A percentile compares a stretch with the other conserved stretches of the same genome.
phyloP scores from a whole-genome alignment of 2,888 invertebrate species.

The Troides oblongomaculatus region DNA sequence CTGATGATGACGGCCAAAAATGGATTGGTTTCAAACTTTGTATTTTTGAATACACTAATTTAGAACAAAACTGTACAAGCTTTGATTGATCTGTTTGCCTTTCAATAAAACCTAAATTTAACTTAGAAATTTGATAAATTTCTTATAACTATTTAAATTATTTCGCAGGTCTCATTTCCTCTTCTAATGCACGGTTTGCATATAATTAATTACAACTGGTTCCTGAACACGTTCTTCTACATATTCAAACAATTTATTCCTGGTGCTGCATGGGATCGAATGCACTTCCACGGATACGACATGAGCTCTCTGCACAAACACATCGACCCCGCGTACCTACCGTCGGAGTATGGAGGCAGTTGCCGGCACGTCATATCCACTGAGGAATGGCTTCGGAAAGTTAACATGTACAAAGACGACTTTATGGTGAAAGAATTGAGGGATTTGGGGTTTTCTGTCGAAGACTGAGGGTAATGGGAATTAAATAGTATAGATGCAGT shows the following conservation, averaged over 20 bases:
- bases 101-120: too few relatives aligned
- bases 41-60: too few relatives aligned
- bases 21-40: too few relatives aligned
- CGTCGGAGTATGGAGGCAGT: constrained; percentile 66
- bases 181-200: constrained; percentile 86
- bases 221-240: constrained; percentile 86
- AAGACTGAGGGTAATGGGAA: neutral
- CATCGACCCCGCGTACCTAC: constrained; percentile 60
- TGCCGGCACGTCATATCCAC: constrained; percentile 78
- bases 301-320: constrained; percentile 62
- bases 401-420: constrained; percentile 71
- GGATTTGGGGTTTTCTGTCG: constrained; percentile 78
- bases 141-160: constrained; percentile 35
- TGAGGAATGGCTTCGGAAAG: constrained; percentile 82
- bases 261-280: constrained; percentile 79
- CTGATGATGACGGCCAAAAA: too few relatives aligned
- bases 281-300: constrained; percentile 67
- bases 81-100: too few relatives aligned
- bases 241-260: constrained; percentile 88
- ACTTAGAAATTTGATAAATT: too few relatives aligned
- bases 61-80: too few relatives aligned
- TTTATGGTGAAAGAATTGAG: constrained; percentile 81
- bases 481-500: too few relatives aligned
- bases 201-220: constrained; percentile 88
- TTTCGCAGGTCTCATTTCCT: constrained; percentile 83